Evolutionary conservation across 2,888 invertebrate species (phyloP).

Genomic region (Bellardia pandia): DNA sequence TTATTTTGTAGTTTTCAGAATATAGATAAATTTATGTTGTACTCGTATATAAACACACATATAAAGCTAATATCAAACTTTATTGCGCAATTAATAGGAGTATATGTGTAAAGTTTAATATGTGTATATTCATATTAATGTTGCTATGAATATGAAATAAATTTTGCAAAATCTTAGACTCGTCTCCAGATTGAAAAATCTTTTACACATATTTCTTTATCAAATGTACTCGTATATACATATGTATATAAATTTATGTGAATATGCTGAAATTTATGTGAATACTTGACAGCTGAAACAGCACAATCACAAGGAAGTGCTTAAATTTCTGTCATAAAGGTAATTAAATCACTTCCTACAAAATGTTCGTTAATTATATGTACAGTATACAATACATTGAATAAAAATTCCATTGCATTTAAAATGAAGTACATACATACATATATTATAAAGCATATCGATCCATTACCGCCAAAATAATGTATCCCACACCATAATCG

Average conservation of each 20-base stretch:
- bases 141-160: background rate
- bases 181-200: background rate
- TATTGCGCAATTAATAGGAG: background rate
- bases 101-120: background rate
- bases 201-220: background rate
- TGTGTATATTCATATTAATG: background rate
- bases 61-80: constrained; percentile 10
- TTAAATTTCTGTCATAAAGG: background rate
- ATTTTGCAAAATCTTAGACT: background rate
- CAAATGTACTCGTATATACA: too few relatives aligned
- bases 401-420: too few relatives aligned
- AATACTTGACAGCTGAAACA: background rate
- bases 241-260: background rate
- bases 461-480: too few relatives aligned
- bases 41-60: background rate
- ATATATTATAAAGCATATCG: background rate
- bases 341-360: constrained; percentile 8
- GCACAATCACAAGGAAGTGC: background rate
- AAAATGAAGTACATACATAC: background rate
- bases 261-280: background rate
- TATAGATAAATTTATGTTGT: background rate
- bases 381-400: background rate
- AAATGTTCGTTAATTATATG: background rate
- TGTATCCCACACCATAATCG: too few relatives aligned
- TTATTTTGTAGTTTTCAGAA: background rate